Conservation (phyloP, 2,797 vertebrate species). For the Smutsia gigantea region DNA sequence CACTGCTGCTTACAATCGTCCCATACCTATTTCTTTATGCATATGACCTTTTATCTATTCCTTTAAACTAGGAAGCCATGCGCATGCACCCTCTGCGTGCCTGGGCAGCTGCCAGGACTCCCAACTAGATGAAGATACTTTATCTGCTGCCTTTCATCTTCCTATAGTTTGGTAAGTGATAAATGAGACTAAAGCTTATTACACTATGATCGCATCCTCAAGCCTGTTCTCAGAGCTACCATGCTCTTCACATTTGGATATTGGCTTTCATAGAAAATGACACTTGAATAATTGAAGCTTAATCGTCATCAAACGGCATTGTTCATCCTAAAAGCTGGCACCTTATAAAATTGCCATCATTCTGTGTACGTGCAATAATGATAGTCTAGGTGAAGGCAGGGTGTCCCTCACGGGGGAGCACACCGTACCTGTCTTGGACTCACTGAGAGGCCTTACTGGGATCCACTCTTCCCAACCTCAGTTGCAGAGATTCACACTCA, state of each 20-base stretch:
- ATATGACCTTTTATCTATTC: neutral
- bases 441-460: neutral
- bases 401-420: neutral
- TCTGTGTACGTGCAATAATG: neutral
- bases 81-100: neutral
- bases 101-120: neutral
- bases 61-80: neutral
- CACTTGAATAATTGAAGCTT: neutral
- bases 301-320: neutral
- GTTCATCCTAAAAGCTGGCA: neutral
- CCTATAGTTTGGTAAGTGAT: neutral
- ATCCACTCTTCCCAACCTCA: neutral
- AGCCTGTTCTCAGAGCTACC: neutral
- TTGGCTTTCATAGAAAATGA: slow-evolving; percentile 8
- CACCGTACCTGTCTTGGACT: neutral
- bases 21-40: too few relatives aligned
- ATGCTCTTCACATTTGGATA: neutral
- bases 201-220: neutral
- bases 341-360: neutral
- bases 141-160: neutral
- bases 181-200: neutral
- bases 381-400: neutral
- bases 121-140: neutral
- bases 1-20: neutral
- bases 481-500: neutral